Evolutionary conservation across 2,797 vertebrate species (phyloP).

Genomic region (Atherinosoma microstoma): DNA sequence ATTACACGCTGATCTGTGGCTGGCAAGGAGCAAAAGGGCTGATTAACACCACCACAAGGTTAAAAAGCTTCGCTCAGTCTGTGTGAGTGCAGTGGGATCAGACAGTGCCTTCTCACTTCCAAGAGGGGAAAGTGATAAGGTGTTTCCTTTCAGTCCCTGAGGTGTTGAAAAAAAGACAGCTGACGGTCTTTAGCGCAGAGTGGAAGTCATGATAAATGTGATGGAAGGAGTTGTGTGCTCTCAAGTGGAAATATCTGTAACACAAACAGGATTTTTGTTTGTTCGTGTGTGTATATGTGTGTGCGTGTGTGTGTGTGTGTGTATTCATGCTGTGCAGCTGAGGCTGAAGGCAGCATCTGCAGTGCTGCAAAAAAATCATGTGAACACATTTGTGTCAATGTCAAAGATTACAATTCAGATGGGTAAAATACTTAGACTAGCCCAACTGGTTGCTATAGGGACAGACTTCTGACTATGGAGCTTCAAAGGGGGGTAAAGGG

Average conservation of each 20-base stretch:
- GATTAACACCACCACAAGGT: slow-evolving; percentile 66
- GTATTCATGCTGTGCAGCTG: not conserved
- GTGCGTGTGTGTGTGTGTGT: no score
- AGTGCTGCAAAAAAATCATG: not conserved
- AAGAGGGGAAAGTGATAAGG: slow-evolving; percentile 42
- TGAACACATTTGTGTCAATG: not conserved
- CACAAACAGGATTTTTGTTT: not conserved
- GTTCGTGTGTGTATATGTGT: not conserved
- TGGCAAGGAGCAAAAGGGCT: slow-evolving; percentile 52
- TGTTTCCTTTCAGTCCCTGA: slow-evolving; percentile 8
- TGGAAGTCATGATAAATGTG: slow-evolving; percentile 9
- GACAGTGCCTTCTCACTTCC: slow-evolving; percentile 40
- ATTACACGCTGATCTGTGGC: slow-evolving; percentile 67
- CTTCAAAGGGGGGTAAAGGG: not conserved
- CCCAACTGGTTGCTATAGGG: slow-evolving; percentile 39
- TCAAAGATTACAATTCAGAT: not conserved
- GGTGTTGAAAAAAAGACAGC: slow-evolving; percentile 10
- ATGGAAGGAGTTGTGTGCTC: slow-evolving; percentile 1
- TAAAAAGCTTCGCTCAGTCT: slow-evolving; percentile 67
- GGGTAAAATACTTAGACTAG: not conserved
- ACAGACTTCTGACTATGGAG: slow-evolving; percentile 6
- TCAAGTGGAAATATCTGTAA: not conserved
- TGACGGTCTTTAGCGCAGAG: slow-evolving; percentile 11
- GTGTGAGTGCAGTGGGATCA: slow-evolving; percentile 32
- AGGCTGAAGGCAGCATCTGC: not conserved